Evolutionary conservation across 2,888 invertebrate genomes (phyloP), one percentile per base, ranked within the genome.

Genomic region (Acanthacorydalis orientalis): DNA sequence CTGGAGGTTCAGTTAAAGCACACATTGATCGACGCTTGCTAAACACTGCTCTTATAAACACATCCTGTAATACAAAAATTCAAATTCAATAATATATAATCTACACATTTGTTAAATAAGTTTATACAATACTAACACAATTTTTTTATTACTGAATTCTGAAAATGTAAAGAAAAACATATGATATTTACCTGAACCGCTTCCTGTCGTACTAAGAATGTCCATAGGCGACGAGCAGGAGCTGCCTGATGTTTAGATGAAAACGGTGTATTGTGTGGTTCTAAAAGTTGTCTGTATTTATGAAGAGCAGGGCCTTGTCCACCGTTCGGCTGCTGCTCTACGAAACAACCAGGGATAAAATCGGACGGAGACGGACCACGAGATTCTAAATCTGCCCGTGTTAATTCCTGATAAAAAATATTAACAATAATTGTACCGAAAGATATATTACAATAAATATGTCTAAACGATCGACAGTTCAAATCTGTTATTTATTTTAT

Each of bases 181-280:
- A 39, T n/a, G 44, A 23, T 14, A 12, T 10, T 54, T 56, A 70
- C 77, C 64, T 93, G 92, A 31, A 96, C 86, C 41, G 77, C 69
- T 64, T 96, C 93, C 65, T 98, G 95, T 43, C 86, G 76, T 2
- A 97, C 89, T 52, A 98, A 72, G 64, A 80, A 93, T 59, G 81
- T 84, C 98, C 98, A 98, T 7, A 98, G 69, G 4, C 96, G 77
- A 51, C 84, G 72, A 7, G 83, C 82, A 0, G 79, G 86, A 55
- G 78, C 85, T 0, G 88, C 76, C 39, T 83, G 78, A 49, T 76
- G 70, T 43, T 73, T 73, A 9, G 78, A 72, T 57, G 79, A 79
- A 68, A 98, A 98, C 16, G 98, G 98, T 1, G 96, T 96, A 62
- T 98, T 97, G 55, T 84, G 82, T 55, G 86, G 86, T 56, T 95